Conservation (phyloP, 2,113 vertebrate species). For the Eretmochelys imbricata region DNA sequence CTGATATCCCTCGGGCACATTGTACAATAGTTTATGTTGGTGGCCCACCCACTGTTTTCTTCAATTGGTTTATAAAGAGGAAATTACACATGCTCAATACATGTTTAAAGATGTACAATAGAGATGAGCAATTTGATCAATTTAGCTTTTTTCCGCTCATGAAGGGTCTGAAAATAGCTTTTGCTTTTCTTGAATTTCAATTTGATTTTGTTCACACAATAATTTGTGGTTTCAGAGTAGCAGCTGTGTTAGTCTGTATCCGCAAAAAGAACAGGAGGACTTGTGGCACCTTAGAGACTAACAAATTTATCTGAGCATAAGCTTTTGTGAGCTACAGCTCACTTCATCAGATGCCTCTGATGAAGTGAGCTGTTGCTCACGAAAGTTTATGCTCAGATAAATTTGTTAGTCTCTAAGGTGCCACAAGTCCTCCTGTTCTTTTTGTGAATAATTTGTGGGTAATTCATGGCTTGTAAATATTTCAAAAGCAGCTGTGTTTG, state of each 20-base stretch:
- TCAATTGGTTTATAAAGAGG: not conserved
- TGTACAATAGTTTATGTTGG: not conserved
- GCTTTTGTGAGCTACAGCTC: too few species aligned
- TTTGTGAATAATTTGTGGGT: not conserved
- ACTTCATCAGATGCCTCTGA: too few species aligned
- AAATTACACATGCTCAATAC: not conserved
- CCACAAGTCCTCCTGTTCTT: too few species aligned
- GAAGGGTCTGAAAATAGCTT: not conserved
- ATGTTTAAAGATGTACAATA: not conserved
- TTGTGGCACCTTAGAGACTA: too few species aligned
- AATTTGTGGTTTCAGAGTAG: not conserved
- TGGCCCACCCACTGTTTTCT: not conserved
- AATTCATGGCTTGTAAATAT: not conserved
- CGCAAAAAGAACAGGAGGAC: too few species aligned
- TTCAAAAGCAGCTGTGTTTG: conserved; percentile 32
- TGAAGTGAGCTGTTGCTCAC: too few species aligned
- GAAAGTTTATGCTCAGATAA: too few species aligned
- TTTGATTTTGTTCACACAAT: not conserved
- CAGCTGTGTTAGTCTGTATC: too few species aligned
- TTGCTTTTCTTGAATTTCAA: not conserved
- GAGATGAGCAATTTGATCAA: not conserved
- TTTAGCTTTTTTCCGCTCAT: not conserved
- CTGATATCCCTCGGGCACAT: not conserved
- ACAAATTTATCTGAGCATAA: too few species aligned
- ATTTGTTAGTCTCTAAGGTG: too few species aligned